Conservation (phyloP, 2,888 invertebrate genomes). For the Drosophila siamana region DNA sequence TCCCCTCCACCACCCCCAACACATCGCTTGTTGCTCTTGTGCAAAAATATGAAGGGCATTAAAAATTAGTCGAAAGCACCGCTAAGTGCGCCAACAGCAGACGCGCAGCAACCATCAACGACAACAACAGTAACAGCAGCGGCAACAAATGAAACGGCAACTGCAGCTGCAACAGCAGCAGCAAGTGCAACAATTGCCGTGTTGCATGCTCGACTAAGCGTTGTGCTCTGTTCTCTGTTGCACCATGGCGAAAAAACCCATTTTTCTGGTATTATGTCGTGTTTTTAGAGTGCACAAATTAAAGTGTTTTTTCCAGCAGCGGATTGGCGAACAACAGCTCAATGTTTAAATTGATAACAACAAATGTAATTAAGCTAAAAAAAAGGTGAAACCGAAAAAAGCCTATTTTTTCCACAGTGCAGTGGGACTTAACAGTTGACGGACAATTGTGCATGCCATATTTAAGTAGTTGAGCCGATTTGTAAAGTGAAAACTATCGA, state of each 20-base stretch:
- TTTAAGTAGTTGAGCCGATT: not conserved
- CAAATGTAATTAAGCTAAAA: too few species aligned
- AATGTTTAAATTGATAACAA: too few species aligned
- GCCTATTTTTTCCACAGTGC: not conserved
- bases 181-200: constrained; percentile 10
- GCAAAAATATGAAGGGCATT: constrained; percentile 71
- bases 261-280: not conserved
- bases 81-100: constrained; percentile 69
- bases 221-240: not conserved
- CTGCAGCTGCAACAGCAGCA: constrained; percentile 5
- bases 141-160: too few species aligned
- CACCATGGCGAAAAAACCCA: not conserved
- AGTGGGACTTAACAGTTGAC: not conserved
- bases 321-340: too few species aligned
- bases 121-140: constrained; percentile 18
- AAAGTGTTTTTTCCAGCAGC: too few species aligned
- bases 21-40: constrained; percentile 28
- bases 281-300: too few species aligned
- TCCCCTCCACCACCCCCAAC: not conserved
- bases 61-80: constrained; percentile 75
- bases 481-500: not conserved
- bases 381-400: not conserved
- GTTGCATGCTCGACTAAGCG: constrained; percentile 30
- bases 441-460: not conserved
- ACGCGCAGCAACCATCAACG: constrained; percentile 55